phyloP scores from a whole-genome alignment of 2,113 vertebrate genomes.

The Cyprinodon tularosa region DNA sequence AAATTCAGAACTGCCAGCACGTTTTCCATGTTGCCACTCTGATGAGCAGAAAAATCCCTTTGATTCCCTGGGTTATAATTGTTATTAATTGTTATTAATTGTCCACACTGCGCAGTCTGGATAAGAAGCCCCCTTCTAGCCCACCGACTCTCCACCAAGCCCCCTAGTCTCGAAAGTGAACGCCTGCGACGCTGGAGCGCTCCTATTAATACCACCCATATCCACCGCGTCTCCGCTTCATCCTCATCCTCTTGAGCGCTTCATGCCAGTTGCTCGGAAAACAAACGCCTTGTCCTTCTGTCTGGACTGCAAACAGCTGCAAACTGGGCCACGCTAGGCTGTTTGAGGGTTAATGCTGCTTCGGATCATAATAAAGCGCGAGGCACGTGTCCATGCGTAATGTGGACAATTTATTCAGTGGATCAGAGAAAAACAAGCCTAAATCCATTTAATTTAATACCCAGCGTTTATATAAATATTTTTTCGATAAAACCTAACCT shows the following conservation, averaged over 20 bases:
- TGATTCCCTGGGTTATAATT: not conserved
- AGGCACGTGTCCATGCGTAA: not conserved
- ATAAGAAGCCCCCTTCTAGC: conserved; percentile 50
- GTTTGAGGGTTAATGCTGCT: not conserved
- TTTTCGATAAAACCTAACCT: not conserved
- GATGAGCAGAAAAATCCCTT: conserved; percentile 6
- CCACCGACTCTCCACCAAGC: conserved; percentile 63
- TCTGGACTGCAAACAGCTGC: not conserved
- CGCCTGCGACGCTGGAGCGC: conserved; percentile 65
- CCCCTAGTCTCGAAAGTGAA: conserved; percentile 64
- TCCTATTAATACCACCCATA: conserved; percentile 82
- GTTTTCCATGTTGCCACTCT: conserved; percentile 82
- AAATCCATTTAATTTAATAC: conserved; percentile 19
- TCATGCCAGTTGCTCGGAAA: conserved; percentile 44
- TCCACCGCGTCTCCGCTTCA: conserved; percentile 31
- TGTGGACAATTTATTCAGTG: not conserved
- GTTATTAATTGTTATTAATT: not conserved
- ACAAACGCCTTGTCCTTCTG: not conserved
- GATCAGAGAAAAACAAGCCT: not conserved
- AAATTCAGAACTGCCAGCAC: conserved; percentile 85
- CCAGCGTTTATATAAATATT: not conserved
- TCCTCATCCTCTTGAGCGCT: conserved; percentile 33
- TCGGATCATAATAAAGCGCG: not conserved
- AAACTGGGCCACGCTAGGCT: not conserved
- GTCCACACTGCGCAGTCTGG: conserved; percentile 60